Base-by-base conservation (phyloP, 2,888 invertebrate genomes). In the Andrena camellia region DNA sequence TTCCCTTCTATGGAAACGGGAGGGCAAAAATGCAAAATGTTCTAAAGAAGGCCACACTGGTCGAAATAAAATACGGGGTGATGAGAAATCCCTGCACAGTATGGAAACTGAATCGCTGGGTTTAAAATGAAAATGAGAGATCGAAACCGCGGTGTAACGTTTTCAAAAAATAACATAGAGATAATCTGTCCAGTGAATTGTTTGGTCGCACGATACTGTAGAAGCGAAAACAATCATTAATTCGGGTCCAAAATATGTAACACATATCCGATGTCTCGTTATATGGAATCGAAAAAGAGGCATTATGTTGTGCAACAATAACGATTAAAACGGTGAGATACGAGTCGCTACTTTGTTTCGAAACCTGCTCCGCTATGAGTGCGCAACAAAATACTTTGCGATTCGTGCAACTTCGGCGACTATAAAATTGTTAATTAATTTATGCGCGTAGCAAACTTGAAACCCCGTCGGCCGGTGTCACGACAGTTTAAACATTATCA, bases 371-470 rank as follows among this genome's bases (percentile, higher is more conserved):
- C 64, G 69, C 60, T 63, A 75, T 8, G 7, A n/a, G 59, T 23
- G 23, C n/a, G 70, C 52, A 23, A n/a, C 23, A 50, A 26, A 69
- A 57, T 68, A 29, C n/a, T 23, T n/a, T 10, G 48, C 2, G 10
- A 33, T 31, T 10, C 7, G 10, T 33, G 31, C 8, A 54, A 71
- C 67, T 48, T 33, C 48, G 17, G 17, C 33, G 6, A 8, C 23
- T 48, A 67, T 33, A 42, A 81, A 72, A 52, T 81, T 67, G 26
- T 73, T 81, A 59, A 78, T 80, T 76, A 69, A 81, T 80, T 73
- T 50, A 73, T 57, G 54, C 8, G 2, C 33, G 23, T 1, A 50
- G 68, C 67, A 26, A 80, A 31, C 62, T 42, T 13, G 23, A 57
- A 35, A 8, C 52, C n/a, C 50, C 20, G 2, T 2, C 20, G 29